phyloP scores from a whole-genome alignment of 1,140 invertebrate genomes.

The Platorchestia sp. region DNA sequence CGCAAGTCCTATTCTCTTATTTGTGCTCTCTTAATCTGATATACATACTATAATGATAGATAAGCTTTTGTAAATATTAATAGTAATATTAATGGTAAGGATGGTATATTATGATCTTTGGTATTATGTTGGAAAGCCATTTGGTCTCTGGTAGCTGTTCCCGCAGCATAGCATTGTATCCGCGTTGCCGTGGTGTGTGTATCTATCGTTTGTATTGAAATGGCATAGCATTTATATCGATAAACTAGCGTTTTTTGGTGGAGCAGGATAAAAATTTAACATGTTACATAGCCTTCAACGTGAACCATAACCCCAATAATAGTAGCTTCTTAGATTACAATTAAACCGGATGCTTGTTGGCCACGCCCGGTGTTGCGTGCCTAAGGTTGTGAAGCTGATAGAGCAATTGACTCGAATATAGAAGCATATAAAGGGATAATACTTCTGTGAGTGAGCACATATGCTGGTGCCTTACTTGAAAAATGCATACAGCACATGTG shows the following conservation, averaged over 20 bases:
- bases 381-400: background rate
- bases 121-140: background rate
- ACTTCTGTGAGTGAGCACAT: background rate
- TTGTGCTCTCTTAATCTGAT: background rate
- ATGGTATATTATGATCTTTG: background rate
- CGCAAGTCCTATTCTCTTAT: background rate
- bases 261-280: background rate
- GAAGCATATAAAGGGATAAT: background rate
- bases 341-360: background rate
- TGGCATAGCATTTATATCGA: background rate
- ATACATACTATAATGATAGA: background rate
- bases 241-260: background rate
- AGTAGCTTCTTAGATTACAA: background rate
- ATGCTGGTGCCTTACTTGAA: background rate
- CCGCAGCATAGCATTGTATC: background rate
- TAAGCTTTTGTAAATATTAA: background rate
- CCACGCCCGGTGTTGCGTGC: background rate
- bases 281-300: background rate
- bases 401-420: background rate
- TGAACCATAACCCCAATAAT: background rate
- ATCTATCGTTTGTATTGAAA: background rate
- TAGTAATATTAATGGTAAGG: background rate
- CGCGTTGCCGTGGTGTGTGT: background rate
- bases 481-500: background rate
- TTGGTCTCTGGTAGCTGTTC: background rate